Conservation (phyloP, 2,113 vertebrate species). For the Neolamprologus caudopunctatus region DNA sequence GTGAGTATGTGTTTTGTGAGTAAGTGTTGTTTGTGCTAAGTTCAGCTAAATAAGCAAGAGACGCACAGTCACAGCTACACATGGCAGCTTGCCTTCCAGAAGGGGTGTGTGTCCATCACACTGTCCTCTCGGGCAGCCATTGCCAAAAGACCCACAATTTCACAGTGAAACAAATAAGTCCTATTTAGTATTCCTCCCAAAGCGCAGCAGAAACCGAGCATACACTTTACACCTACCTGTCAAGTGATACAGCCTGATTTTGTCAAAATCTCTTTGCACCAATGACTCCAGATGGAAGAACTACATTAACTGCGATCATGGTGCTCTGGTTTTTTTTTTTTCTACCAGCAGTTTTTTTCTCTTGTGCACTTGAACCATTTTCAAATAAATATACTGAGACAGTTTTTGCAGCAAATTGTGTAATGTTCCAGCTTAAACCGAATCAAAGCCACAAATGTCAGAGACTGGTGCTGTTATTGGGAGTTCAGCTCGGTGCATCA, state of each 20-base stretch:
- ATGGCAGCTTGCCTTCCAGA: constrained; percentile 29
- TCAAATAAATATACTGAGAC: not conserved
- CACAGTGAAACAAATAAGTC: constrained; percentile 2
- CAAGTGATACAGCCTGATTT: not conserved
- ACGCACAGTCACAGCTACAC: constrained; percentile 43
- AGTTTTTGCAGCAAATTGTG: not conserved
- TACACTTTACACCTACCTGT: not conserved
- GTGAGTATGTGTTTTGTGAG: constrained; percentile 1
- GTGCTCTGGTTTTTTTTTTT: rapidly evolving
- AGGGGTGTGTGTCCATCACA: constrained; percentile 41
- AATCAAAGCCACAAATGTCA: not conserved
- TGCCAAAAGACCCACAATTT: constrained; percentile 5
- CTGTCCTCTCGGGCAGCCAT: not conserved
- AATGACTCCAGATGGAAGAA: not conserved
- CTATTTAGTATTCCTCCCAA: not conserved
- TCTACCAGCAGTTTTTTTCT: not conserved
- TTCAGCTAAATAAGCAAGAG: constrained; percentile 35
- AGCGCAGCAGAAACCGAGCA: not conserved
- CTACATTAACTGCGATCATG: not conserved
- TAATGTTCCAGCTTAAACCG: not conserved
- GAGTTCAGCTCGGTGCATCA: not conserved
- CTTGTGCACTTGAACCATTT: not conserved
- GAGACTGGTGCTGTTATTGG: not conserved
- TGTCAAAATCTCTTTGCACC: not conserved
- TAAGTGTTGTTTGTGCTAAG: constrained; percentile 38